phyloP scores from a whole-genome alignment of 2,888 invertebrate genomes.

The Tetropium fuscum region DNA sequence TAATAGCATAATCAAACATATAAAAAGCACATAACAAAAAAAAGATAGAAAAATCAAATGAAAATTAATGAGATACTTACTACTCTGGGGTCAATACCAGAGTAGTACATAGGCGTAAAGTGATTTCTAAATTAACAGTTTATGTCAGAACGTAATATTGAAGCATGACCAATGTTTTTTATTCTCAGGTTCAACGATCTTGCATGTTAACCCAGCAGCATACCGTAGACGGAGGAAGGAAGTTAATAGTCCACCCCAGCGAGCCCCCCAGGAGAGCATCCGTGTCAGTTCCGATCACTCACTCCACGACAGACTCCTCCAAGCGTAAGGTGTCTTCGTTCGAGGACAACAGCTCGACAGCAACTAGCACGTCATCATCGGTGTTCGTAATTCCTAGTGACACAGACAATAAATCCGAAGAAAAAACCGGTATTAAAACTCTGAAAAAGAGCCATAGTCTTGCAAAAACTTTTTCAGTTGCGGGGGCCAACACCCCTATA shows the following conservation, averaged over 20 bases:
- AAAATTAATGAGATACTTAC: too few species aligned
- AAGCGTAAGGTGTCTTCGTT: conserved; percentile 66
- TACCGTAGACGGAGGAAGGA: conserved; percentile 73
- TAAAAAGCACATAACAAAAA: too few species aligned
- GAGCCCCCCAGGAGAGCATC: conserved; percentile 63
- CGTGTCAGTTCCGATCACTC: conserved; percentile 64
- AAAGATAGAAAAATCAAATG: too few species aligned
- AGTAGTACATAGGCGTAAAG: too few species aligned
- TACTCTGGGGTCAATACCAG: too few species aligned
- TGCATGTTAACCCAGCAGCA: conserved; percentile 75
- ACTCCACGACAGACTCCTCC: conserved; percentile 62
- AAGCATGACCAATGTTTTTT: too few species aligned
- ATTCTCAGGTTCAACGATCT: conserved; percentile 71
- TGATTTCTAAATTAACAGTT: too few species aligned
- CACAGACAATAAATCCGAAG: conserved; percentile 59
- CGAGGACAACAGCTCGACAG: conserved; percentile 62
- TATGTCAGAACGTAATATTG: too few species aligned
- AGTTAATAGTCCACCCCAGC: conserved; percentile 59
- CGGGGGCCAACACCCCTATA: conserved; percentile 68
- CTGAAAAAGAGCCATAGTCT: conserved; percentile 62
- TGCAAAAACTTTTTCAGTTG: conserved; percentile 64
- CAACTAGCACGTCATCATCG: conserved; percentile 50
- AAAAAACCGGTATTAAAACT: conserved; percentile 53
- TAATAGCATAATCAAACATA: too few species aligned
- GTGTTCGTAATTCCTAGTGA: conserved; percentile 57